phyloP scores from a whole-genome alignment of 2,113 vertebrate genomes.

The Sminthopsis crassicaudata region DNA sequence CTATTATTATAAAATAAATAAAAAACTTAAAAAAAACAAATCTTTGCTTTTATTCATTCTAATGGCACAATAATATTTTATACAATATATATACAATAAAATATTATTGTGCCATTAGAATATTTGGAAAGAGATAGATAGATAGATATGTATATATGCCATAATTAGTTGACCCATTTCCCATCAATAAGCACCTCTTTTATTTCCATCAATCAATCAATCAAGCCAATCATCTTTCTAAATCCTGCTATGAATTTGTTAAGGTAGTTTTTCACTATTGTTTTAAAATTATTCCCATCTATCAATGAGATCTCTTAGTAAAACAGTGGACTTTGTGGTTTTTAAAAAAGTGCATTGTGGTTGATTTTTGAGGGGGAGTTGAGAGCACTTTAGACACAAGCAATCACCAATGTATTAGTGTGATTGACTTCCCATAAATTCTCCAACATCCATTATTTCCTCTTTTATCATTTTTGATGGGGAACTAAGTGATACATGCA shows the following conservation, averaged over 20 bases:
- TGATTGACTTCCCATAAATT: background rate
- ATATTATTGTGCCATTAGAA: too few relatives aligned
- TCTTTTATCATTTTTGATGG: background rate
- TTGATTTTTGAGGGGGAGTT: background rate
- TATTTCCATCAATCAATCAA: background rate
- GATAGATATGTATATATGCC: too few relatives aligned
- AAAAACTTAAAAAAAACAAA: background rate
- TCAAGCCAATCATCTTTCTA: background rate
- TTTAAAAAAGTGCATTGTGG: background rate
- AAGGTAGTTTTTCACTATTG: background rate
- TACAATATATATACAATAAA: too few relatives aligned
- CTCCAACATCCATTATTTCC: background rate
- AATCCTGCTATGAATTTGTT: background rate
- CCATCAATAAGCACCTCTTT: background rate
- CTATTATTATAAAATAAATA: too few relatives aligned
- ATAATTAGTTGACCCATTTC: background rate
- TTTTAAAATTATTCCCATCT: background rate
- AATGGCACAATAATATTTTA: background rate
- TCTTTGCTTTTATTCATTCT: background rate
- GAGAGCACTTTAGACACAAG: background rate
- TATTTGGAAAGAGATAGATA: too few relatives aligned
- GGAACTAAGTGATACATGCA: background rate
- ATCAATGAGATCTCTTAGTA: background rate
- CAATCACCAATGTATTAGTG: background rate
- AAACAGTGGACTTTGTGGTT: background rate